Base-by-base conservation (phyloP, 1,140 invertebrate genomes). In the Stratiolaelaps scimitus region DNA sequence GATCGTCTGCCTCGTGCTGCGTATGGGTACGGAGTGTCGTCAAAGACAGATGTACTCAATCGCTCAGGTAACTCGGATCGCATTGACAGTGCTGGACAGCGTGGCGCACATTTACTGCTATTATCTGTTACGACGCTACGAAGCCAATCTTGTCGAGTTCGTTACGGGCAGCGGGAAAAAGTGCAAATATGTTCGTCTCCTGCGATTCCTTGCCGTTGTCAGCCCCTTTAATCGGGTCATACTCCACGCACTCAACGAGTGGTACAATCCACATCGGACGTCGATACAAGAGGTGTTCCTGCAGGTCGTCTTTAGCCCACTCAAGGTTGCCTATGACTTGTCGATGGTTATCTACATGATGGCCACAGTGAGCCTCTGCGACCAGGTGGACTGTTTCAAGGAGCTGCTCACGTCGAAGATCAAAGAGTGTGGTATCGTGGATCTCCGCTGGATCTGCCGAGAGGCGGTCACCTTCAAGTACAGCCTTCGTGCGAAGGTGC, bases 401-500 rank as follows among this genome's bases (percentile, higher is more conserved):
- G 47, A 48, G 19, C 20, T 19, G 28, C 19, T 48, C 19, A 5
- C 47, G 19, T 5, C 47, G 4, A 19, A 48, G 19, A 28, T 48
- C 5, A 48, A 48, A 15, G 47, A 48, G 28, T 23, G 28, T 6
- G 47, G 47, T 4, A 19, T 48, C 15, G 47, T 48, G 47, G 47
- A 48, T 48, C 47, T 48, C 15, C 47, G 20, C 47, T 48, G 47
- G 47, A 28, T 48, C 28, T 48, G 47, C 28, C 47, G 15, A 4
- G 47, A 48, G 15, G 47, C 47, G 20, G 47, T 48, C 5, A 28
- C 47, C 28, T 48, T 48, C 47, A 48, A 48, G 47, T 48, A 48
- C 47, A 48, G 47, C 28, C 47, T 48, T 4, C 47, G 47, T 23
- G 47, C 47, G 47, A 48, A 48, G 15, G 47, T 48, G 4, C 5